Percentiles rank a stretch among this genome's conserved stretches.
phyloP scores from a whole-genome alignment of 2,113 vertebrate genomes.

The Mesembrinibis cayennensis region DNA sequence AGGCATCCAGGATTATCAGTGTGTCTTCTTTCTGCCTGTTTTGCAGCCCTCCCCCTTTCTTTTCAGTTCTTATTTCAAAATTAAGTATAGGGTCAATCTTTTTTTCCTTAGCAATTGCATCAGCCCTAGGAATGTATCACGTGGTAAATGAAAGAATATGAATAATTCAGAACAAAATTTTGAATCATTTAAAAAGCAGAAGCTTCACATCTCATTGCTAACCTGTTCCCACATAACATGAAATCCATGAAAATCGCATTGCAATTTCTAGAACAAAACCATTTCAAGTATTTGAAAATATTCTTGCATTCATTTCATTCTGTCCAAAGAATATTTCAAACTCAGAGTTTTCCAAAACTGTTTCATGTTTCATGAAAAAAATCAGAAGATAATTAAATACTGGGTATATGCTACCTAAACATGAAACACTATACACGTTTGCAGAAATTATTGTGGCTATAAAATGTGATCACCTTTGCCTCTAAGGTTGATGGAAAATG shows the following conservation, averaged over 20 bases:
- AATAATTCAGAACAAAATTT: conserved; percentile 33
- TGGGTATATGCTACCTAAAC: not conserved
- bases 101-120: conserved; percentile 51
- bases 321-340: not conserved
- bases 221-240: not conserved
- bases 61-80: not conserved
- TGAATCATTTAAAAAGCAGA: conserved; percentile 15
- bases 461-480: not conserved
- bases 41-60: not conserved
- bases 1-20: not conserved
- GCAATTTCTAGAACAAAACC: not conserved
- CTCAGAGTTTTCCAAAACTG: not conserved
- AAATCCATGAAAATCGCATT: not conserved
- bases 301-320: not conserved
- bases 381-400: not conserved
- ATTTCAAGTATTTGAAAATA: not conserved
- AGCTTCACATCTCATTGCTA: not conserved
- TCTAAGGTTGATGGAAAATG: not conserved
- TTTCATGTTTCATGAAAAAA: not conserved
- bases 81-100: not conserved
- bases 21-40: not conserved
- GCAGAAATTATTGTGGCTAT: not conserved
- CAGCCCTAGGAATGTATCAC: conserved; percentile 38
- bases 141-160: conserved; percentile 2
- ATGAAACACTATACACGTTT: not conserved